Percentiles rank a stretch among this genome's conserved stretches.
These are phyloP conservation scores for Pollachius pollachius DNA, from an alignment of 2,113 vertebrate genomes.

Conservation along the genomic window DNA sequence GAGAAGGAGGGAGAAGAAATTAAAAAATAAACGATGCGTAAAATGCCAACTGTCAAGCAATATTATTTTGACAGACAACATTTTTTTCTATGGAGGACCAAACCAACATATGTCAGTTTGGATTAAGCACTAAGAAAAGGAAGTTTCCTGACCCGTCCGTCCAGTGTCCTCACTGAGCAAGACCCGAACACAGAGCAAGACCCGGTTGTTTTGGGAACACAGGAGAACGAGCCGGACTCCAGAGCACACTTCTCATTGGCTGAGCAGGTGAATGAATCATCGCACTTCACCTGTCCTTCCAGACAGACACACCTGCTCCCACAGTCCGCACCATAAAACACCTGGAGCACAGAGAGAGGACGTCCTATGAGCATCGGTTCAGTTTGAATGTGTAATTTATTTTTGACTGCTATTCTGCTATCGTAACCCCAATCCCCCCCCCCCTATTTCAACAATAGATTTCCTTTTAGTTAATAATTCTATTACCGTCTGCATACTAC, in stretches of 20 bases:
- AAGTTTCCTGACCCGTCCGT: background rate
- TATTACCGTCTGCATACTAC: too few species aligned
- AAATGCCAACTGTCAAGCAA: too few species aligned
- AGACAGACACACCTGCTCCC: background rate
- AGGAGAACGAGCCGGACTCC: background rate
- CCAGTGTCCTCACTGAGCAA: background rate
- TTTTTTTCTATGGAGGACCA: too few species aligned
- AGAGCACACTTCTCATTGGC: slow-evolving; percentile 5
- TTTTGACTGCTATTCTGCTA: too few species aligned
- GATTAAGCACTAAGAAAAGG: background rate
- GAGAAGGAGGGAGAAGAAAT: background rate
- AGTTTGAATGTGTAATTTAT: too few species aligned
- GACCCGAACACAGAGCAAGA: background rate
- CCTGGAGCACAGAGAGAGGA: background rate
- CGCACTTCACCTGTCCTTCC: background rate
- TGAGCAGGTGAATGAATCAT: background rate
- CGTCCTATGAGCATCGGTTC: too few species aligned
- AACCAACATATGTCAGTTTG: too few species aligned
- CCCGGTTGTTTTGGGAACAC: background rate
- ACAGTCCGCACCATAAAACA: background rate
- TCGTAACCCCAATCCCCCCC: too few species aligned
- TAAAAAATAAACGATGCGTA: too few species aligned
- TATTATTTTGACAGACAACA: too few species aligned
- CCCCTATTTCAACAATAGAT: too few species aligned
- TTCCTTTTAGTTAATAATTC: too few species aligned